Conservation (phyloP, 92 coral and sea anemone genomes). For the Porites lobata region DNA sequence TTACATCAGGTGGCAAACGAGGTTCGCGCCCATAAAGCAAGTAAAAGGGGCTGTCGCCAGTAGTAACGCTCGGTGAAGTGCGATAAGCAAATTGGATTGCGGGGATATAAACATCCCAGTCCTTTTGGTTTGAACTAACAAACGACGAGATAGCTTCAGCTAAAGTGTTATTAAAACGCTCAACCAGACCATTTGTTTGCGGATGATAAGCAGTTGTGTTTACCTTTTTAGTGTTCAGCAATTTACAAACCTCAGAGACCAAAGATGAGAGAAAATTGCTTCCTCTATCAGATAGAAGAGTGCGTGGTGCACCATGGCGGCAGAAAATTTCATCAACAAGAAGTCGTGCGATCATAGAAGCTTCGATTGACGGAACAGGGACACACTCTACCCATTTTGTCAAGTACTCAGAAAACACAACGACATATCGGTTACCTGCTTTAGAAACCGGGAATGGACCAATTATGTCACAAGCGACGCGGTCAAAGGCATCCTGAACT, state of each 20-base stretch:
- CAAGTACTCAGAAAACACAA: conserved; percentile 51
- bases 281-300: conserved; percentile 62
- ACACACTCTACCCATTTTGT: conserved; percentile 60
- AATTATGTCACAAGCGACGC: conserved; percentile 33
- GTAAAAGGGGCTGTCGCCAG: conserved; percentile 56
- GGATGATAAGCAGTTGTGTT: conserved; percentile 79
- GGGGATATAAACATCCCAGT: conserved; percentile 57
- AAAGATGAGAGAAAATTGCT: conserved; percentile 46
- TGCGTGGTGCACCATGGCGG: conserved; percentile 62
- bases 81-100: conserved; percentile 45
- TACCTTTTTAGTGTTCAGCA: conserved; percentile 62
- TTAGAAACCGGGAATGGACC: conserved; percentile 63
- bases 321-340: conserved; percentile 32
- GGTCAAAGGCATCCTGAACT: conserved; percentile 60
- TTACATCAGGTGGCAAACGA: conserved; percentile 17
- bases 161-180: conserved; percentile 49
- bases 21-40: conserved; percentile 39
- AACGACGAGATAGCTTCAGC: conserved; percentile 45
- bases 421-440: conserved; percentile 64
- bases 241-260: conserved; percentile 60
- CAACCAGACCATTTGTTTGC: conserved; percentile 46
- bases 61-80: conserved; percentile 12
- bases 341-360: conserved; percentile 9
- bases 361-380: conserved; percentile 38
- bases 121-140: conserved; percentile 49